These are phyloP conservation scores for Thysanoteuthis rhombus DNA, from an alignment of 2,888 invertebrate genomes.

Conservation along the genomic window DNA sequence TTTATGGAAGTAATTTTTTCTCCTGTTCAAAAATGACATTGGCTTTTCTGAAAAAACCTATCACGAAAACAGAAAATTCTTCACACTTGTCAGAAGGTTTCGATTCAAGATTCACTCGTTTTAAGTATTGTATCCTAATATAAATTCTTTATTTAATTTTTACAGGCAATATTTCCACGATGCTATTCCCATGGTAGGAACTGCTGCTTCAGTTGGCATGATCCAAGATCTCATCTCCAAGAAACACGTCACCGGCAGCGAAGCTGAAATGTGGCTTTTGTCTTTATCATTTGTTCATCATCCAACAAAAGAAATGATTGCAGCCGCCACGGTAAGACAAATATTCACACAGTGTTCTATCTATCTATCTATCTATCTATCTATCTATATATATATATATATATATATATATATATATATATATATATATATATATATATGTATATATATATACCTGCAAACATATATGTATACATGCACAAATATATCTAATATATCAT, in stretches of 20 bases:
- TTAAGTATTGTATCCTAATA: slow-evolving; percentile 70
- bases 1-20: too few relatives aligned
- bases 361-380: too few relatives aligned
- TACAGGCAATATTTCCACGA: slow-evolving; percentile 80
- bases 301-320: slow-evolving; percentile 69
- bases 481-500: too few relatives aligned
- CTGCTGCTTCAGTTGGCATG: slow-evolving; percentile 81
- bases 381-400: too few relatives aligned
- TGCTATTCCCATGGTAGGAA: slow-evolving; percentile 87
- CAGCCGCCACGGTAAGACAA: slow-evolving; percentile 70
- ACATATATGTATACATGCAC: slow-evolving; percentile 73
- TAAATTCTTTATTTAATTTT: slow-evolving; percentile 69
- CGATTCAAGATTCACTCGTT: slow-evolving; percentile 61
- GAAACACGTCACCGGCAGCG: slow-evolving; percentile 74
- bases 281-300: slow-evolving; percentile 81
- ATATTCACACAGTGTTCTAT: slow-evolving; percentile 72
- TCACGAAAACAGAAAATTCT: not conserved
- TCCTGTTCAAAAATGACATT: too few relatives aligned
- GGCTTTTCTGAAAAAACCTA: not conserved
- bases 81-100: not conserved
- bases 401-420: too few relatives aligned
- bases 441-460: too few relatives aligned
- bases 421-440: too few relatives aligned
- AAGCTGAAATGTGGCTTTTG: slow-evolving; percentile 83
- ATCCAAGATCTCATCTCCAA: slow-evolving; percentile 84